phyloP scores from a whole-genome alignment of 1,140 invertebrate species.

The Tetragnatha versicolor region DNA sequence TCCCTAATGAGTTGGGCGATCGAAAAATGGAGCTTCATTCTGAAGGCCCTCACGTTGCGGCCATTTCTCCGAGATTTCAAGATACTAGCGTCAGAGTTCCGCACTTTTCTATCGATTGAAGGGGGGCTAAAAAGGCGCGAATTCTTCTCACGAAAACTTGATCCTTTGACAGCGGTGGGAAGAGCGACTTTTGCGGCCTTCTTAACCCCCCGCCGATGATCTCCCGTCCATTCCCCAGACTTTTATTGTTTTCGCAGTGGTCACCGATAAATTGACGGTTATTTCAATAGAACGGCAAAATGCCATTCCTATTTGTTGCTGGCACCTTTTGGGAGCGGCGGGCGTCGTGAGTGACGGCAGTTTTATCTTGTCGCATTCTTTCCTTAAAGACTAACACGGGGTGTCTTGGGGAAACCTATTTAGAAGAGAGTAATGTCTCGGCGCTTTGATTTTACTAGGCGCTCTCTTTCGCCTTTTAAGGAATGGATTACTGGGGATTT shows the following conservation, averaged over 20 bases:
- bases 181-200: conserved; percentile 22
- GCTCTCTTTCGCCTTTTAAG: too few species aligned
- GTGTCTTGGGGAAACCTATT: neutral
- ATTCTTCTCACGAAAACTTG: conserved; percentile 52
- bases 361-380: conserved; percentile 36
- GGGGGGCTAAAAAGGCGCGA: conserved; percentile 35
- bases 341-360: conserved; percentile 21
- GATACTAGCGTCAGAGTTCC: conserved; percentile 47
- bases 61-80: conserved; percentile 51
- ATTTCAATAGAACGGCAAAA: conserved; percentile 50
- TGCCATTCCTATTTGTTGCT: conserved; percentile 30
- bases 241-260: conserved; percentile 48
- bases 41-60: conserved; percentile 36
- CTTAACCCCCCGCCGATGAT: conserved; percentile 32
- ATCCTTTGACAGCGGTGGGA: conserved; percentile 42
- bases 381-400: neutral
- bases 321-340: neutral
- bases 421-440: too few species aligned
- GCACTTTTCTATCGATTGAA: conserved; percentile 51
- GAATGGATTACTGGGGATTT: too few species aligned
- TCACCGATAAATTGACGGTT: conserved; percentile 47
- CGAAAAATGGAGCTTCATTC: conserved; percentile 20
- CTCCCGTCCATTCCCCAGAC: conserved; percentile 22
- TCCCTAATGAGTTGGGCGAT: conserved; percentile 27
- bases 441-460: too few species aligned